Evolutionary conservation across 2,888 invertebrate genomes (phyloP).

Genomic region (Caenorhabditis sp.): DNA sequence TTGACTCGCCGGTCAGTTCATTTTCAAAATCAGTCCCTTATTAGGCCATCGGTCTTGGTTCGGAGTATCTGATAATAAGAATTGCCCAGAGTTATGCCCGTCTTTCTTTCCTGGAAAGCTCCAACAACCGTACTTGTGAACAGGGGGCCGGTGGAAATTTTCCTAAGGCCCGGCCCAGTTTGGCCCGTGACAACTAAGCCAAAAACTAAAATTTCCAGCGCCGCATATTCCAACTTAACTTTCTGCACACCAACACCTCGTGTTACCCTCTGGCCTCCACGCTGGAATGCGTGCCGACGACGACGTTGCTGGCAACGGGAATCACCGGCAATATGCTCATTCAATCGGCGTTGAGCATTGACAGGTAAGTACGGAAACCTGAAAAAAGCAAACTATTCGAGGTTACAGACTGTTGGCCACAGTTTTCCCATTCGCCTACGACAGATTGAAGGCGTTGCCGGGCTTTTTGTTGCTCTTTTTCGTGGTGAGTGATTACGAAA

Average conservation of each 20-base stretch:
- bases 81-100: no score
- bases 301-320: constrained; percentile 35
- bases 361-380: constrained; percentile 12
- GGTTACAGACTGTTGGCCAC: constrained; percentile 31
- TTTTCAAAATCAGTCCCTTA: background rate
- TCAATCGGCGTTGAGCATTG: constrained; percentile 36
- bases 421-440: constrained; percentile 15
- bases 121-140: no score
- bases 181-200: no score
- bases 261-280: constrained; percentile 31
- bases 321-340: constrained; percentile 46
- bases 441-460: constrained; percentile 26
- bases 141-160: no score
- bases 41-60: background rate
- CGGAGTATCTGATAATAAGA: no score
- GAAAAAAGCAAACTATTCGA: background rate
- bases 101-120: no score
- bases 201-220: constrained; percentile 28
- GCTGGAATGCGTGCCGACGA: constrained; percentile 30
- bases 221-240: constrained; percentile 5
- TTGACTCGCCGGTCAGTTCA: constrained; percentile 15
- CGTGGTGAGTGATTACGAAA: constrained; percentile 14
- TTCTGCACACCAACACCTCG: constrained; percentile 29
- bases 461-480: constrained; percentile 26
- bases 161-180: no score